These are phyloP conservation scores for Chymomyza amoena DNA, from an alignment of 2,888 invertebrate species.

Conservation along the genomic window DNA sequence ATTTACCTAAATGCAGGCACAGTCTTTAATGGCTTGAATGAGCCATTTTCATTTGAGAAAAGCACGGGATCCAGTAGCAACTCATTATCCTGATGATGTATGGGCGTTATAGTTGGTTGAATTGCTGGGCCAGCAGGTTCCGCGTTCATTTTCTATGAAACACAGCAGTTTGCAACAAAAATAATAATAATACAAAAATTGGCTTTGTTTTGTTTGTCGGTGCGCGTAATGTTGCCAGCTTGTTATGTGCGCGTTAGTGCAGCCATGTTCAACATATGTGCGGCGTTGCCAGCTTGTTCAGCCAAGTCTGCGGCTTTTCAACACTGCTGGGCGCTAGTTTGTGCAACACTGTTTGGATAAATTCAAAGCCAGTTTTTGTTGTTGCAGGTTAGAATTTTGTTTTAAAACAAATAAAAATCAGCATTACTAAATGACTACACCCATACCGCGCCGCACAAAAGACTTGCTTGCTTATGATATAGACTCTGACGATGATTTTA, in stretches of 20 bases:
- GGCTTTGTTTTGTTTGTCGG: conserved; percentile 40
- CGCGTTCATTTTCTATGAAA: conserved; percentile 23
- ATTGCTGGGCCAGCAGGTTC: conserved; percentile 36
- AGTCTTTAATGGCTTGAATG: conserved; percentile 74
- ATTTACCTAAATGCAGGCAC: conserved; percentile 75
- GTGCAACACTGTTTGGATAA: background rate
- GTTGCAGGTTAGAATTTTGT: conserved; percentile 2
- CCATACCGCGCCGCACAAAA: conserved; percentile 73
- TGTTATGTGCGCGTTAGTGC: background rate
- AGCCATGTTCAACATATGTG: background rate
- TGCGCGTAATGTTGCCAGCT: conserved; percentile 9
- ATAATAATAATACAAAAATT: conserved; percentile 8
- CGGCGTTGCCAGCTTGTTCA: background rate
- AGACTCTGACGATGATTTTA: conserved; percentile 76
- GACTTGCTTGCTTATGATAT: conserved; percentile 73
- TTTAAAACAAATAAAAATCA: conserved; percentile 2
- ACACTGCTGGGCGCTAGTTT: conserved; percentile 7
- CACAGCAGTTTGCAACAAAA: background rate
- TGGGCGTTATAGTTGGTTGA: conserved; percentile 31
- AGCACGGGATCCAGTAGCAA: conserved; percentile 75
- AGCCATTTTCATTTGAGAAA: conserved; percentile 64
- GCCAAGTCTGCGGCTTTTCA: background rate
- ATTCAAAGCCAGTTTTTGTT: conserved; percentile 12
- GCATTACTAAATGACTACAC: conserved; percentile 57
- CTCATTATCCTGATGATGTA: conserved; percentile 57